These are phyloP conservation scores for Bruchidius siliquastri DNA, from an alignment of 2,888 invertebrate species.

Conservation along the genomic window DNA sequence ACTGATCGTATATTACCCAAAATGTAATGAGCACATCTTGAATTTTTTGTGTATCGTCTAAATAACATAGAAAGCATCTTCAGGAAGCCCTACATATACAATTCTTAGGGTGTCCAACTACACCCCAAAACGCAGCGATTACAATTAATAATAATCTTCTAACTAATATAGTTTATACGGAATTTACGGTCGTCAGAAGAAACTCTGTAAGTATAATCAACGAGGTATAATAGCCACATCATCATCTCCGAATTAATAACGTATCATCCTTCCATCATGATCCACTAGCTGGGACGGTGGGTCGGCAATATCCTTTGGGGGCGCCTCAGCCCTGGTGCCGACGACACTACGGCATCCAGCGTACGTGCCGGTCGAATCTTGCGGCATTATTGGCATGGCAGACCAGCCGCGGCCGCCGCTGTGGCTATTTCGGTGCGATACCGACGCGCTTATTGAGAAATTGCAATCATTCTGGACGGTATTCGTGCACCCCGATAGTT, in stretches of 20 bases:
- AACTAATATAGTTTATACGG: too few species aligned
- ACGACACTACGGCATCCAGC: background rate
- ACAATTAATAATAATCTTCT: too few species aligned
- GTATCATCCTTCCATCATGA: background rate
- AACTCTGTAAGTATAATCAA: too few species aligned
- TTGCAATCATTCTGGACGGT: background rate
- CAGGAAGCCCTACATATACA: too few species aligned
- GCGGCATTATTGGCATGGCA: background rate
- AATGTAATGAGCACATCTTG: too few species aligned
- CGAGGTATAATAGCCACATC: too few species aligned
- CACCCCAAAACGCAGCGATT: too few species aligned
- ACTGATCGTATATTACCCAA: too few species aligned
- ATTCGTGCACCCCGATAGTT: background rate
- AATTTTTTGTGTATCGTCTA: too few species aligned
- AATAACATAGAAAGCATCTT: too few species aligned
- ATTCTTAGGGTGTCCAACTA: too few species aligned
- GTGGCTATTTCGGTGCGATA: background rate
- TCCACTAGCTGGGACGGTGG: background rate
- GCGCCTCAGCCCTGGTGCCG: background rate
- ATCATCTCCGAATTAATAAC: background rate
- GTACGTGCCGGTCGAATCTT: background rate
- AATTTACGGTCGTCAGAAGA: too few species aligned
- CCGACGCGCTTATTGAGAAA: background rate
- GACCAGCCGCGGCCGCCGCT: background rate
- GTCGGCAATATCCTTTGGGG: background rate